These are phyloP conservation scores for Saxidomus purpurata DNA, from an alignment of 1,140 invertebrate genomes.

Conservation along the genomic window DNA sequence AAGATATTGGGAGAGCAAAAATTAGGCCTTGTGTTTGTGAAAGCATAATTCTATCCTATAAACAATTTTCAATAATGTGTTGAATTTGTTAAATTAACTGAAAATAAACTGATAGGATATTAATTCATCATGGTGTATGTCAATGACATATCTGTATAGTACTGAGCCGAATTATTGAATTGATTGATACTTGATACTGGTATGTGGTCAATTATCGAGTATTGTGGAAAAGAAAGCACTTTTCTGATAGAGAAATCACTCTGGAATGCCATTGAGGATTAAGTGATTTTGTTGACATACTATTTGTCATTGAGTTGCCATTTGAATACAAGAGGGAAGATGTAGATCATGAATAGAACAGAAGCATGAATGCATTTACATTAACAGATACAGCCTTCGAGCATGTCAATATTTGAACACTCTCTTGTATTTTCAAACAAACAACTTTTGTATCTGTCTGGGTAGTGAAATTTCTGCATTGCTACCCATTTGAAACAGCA, in stretches of 20 bases:
- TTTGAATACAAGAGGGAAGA: not conserved
- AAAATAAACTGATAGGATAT: not conserved
- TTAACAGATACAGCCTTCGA: no score
- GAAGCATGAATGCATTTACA: no score
- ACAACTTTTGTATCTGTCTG: no score
- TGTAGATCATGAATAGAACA: no score
- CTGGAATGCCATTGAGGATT: slow-evolving; percentile 14
- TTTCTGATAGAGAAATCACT: not conserved
- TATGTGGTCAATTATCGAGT: not conserved
- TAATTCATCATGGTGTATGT: not conserved
- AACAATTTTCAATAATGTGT: not conserved
- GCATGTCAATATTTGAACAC: no score
- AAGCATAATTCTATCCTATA: no score
- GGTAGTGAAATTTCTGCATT: not conserved
- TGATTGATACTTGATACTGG: slow-evolving; percentile 25
- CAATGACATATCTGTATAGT: slow-evolving; percentile 13
- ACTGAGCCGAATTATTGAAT: not conserved
- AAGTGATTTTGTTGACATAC: not conserved
- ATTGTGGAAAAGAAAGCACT: slow-evolving; percentile 2
- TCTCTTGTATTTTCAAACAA: no score
- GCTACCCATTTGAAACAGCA: not conserved
- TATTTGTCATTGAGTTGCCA: not conserved
- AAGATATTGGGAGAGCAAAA: no score
- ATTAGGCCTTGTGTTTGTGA: no score
- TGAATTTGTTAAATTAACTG: not conserved